Base-by-base conservation (phyloP, 2,888 invertebrate species). In the Arge pagana region DNA sequence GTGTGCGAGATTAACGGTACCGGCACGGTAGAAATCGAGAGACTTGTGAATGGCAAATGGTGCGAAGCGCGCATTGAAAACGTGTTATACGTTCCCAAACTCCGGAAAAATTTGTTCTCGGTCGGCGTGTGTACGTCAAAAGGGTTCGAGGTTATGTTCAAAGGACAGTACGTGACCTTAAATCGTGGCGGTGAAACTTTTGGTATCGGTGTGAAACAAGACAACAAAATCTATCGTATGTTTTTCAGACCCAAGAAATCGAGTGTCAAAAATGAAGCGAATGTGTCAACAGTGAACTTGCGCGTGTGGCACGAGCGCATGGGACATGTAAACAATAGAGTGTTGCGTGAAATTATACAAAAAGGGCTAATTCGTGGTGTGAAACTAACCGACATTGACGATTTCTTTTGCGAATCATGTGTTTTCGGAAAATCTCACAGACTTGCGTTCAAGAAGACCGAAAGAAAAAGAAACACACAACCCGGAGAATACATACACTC, bases 51-150 rank as follows among this genome's bases (percentile, higher is more conserved):
- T 10, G 57, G 57, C 6, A 21, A 37, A 36, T 59, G 60, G 59
- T 21, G 31, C 6, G 13, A 36, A 3, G 52, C 53, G 0, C 45
- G 36, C 1, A 60, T 56, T 6, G 54, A 60, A 11, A 42, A 62
- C 42, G 65, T 65, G 2, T 43, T 60, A 15, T 59, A 55, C 43
- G 62, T 63, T 8, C 62, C 62, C 3, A 40, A 53, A 16, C 8
- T 63, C 4, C 37, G 36, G 5, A 60, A 62, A 13, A 64, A 64
- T 51, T 52, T 65, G 26, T 59, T 64, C 39, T 65, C 63, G 1
- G 55, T 63, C 6, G 58, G 59, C 10, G 52, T 55, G 3, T 56
- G 54, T 31, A 55, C 56, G 0, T 4, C 3, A 24, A 55, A 55
- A 39, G 55, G 52, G 0, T 59, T 48, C 7, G 48, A 55, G 2